These are phyloP conservation scores for Gambelia wislizenii DNA, from an alignment of 2,797 vertebrate species.

Conservation along the genomic window DNA sequence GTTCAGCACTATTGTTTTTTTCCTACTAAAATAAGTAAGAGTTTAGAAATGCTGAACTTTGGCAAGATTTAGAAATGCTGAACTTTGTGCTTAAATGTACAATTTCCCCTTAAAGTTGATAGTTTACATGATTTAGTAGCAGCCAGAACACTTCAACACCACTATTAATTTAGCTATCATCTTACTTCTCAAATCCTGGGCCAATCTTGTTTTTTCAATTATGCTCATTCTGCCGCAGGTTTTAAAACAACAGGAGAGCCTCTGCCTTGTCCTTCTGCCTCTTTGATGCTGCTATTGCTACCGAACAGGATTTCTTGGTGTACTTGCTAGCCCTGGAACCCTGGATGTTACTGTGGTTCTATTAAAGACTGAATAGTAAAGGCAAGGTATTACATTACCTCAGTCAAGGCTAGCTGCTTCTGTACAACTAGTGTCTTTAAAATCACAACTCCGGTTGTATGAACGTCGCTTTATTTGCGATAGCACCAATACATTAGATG, in stretches of 20 bases:
- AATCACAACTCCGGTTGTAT: slow-evolving; percentile 33
- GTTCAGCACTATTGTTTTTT: background rate
- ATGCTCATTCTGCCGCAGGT: background rate
- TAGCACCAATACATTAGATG: slow-evolving; percentile 39
- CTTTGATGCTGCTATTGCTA: slow-evolving; percentile 36
- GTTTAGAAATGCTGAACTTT: background rate
- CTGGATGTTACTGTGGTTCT: slow-evolving; percentile 36
- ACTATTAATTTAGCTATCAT: background rate
- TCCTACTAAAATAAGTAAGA: background rate
- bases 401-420: slow-evolving; percentile 4
- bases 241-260: background rate
- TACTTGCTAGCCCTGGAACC: background rate
- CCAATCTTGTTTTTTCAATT: background rate
- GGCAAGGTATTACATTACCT: slow-evolving; percentile 11
- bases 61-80: background rate
- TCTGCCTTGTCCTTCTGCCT: background rate
- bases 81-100: background rate
- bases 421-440: background rate
- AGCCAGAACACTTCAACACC: background rate
- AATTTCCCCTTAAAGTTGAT: background rate
- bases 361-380: background rate
- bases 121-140: background rate
- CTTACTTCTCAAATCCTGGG: background rate
- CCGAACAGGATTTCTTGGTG: background rate
- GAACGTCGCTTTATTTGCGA: slow-evolving; percentile 35